A percentile compares a stretch with the other conserved stretches of the same genome.
phyloP scores from a whole-genome alignment of 2,888 invertebrate species.

The Scaptomyza cyrtandrae region DNA sequence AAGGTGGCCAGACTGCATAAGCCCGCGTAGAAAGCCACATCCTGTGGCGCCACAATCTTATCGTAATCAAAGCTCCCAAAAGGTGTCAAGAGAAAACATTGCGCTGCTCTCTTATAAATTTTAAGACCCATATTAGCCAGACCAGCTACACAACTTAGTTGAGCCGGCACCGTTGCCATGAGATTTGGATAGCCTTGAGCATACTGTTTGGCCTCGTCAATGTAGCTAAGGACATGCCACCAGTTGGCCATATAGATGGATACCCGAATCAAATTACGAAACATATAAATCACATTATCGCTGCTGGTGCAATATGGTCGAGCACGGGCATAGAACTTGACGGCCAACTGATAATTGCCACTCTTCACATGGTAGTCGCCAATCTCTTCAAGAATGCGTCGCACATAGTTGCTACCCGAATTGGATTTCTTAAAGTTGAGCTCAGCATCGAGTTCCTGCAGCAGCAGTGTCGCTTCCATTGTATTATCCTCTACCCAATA shows the following conservation, averaged over 20 bases:
- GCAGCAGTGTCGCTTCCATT: conserved; percentile 61
- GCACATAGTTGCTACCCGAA: conserved; percentile 61
- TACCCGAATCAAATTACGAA: conserved; percentile 60
- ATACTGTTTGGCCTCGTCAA: conserved; percentile 68
- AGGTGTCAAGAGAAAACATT: conserved; percentile 54
- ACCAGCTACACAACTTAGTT: conserved; percentile 63
- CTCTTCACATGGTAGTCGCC: conserved; percentile 69
- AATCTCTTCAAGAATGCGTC: conserved; percentile 67
- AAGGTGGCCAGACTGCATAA: conserved; percentile 61
- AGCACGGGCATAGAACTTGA: conserved; percentile 64
- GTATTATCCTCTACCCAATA: conserved; percentile 66
- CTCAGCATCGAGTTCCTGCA: conserved; percentile 69
- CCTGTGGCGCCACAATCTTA: conserved; percentile 60
- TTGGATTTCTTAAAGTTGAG: conserved; percentile 64
- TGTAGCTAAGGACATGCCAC: conserved; percentile 71
- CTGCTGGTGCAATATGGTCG: conserved; percentile 67
- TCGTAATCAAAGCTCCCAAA: conserved; percentile 57
- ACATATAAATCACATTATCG: conserved; percentile 64
- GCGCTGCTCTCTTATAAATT: conserved; percentile 59
- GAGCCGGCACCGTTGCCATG: conserved; percentile 44
- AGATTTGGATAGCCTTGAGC: conserved; percentile 53
- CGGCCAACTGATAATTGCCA: conserved; percentile 61
- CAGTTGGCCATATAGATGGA: conserved; percentile 71
- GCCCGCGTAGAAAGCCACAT: conserved; percentile 56
- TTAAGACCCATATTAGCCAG: conserved; percentile 65